phyloP scores from a whole-genome alignment of 2,113 vertebrate genomes.

The Lasiurus borealis region DNA sequence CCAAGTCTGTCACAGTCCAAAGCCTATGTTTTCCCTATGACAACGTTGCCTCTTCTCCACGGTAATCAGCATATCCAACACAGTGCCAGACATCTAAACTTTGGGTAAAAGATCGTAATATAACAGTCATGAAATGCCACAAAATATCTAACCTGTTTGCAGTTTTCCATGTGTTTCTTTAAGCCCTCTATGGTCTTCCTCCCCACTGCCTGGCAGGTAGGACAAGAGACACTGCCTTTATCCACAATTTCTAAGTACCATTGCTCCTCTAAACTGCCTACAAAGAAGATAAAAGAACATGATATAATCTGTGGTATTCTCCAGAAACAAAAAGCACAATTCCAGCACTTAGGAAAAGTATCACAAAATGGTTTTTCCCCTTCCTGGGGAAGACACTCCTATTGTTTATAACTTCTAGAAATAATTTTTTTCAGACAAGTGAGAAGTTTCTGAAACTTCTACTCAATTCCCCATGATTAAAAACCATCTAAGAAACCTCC shows the following conservation, averaged over 20 bases:
- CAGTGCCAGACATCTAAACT: neutral
- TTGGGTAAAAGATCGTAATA: neutral
- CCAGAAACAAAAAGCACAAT: slow-evolving; percentile 48
- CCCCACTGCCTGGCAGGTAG: slow-evolving; percentile 95
- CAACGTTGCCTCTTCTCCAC: neutral
- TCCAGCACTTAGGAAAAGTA: slow-evolving; percentile 5
- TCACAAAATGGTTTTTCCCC: neutral
- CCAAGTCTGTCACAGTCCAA: neutral
- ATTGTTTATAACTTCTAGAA: neutral
- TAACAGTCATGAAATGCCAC: neutral
- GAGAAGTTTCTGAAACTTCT: slow-evolving; percentile 24
- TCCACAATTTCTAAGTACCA: slow-evolving; percentile 96
- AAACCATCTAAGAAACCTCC: neutral
- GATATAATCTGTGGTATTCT: neutral
- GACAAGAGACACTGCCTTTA: slow-evolving; percentile 94
- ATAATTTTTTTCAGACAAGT: neutral
- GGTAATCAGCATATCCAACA: neutral
- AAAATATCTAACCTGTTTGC: slow-evolving; percentile 89
- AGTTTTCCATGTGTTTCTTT: slow-evolving; percentile 96
- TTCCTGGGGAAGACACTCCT: slow-evolving; percentile 27
- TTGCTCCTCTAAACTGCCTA: slow-evolving; percentile 94
- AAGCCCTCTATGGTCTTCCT: slow-evolving; percentile 97
- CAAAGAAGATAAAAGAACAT: slow-evolving; percentile 59
- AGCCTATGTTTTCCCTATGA: neutral
- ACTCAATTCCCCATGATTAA: neutral